Evolutionary conservation across 2,113 vertebrate genomes (phyloP), one percentile per base, ranked within the genome.

Genomic region (Malurus alboscapulatus): DNA sequence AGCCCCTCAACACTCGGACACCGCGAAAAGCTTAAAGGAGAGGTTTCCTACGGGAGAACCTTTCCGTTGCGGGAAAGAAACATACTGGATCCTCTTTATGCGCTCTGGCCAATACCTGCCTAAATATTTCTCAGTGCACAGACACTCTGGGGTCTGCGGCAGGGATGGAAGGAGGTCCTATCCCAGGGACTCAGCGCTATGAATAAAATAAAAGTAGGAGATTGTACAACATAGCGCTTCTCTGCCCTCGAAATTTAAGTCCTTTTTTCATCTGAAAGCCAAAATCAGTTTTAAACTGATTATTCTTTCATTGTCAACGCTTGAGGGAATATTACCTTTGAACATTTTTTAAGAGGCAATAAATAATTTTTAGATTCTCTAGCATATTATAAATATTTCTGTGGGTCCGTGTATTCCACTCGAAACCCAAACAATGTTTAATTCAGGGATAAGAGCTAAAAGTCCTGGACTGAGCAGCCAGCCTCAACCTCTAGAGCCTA

Each of bases 21-120:
- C 34, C 1, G 34, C 21, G 12, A 14, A 36, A 53, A 87, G 51
- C 84, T 30, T 11, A 78, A 14, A 16, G 76, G 32, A 54, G 15
- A 11, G 1, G 5, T 21, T 38, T 38, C 38, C 38, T 38, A 38
- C 38, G 38, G 38, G 10, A 38, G 11, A 38, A 38, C 38, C 38
- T 38, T 38, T 38, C 47, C 5, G 21, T 0, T 36, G n/a, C 1
- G 22, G 34, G 30, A 17, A 30, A 14, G 29, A 32, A 57, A 10
- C 7, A 1, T 3, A 3, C 32, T 2, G 44, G 45, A 32, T 8
- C 19, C 61, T 9, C 44, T 1, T 20, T 58, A 17, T 30, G 17
- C 16, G 14, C 22, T 40, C 68, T 27, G 20, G 24, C 8, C 10
- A 44, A 8, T 38, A 17, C 40, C 53, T 40, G 44, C 5, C 45